Evolutionary conservation across 2,113 vertebrate genomes (phyloP).

Genomic region (Rhodinocichla rosea): DNA sequence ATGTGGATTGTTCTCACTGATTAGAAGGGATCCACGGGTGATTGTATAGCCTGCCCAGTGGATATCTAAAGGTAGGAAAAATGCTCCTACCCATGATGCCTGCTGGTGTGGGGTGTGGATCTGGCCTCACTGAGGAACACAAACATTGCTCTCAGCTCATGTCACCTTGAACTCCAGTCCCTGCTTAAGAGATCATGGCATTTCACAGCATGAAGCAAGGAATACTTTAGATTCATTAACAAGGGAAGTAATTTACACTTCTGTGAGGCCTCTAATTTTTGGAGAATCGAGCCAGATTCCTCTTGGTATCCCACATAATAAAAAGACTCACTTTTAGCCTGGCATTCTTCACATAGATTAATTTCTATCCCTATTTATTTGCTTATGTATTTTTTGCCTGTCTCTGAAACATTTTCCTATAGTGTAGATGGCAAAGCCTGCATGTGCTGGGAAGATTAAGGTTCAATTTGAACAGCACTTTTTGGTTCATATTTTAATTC

Average conservation of each 20-base stretch:
- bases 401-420: background rate
- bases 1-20: background rate
- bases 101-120: background rate
- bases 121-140: background rate
- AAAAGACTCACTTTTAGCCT: background rate
- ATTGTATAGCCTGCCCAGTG: background rate
- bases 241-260: background rate
- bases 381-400: background rate
- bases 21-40: background rate
- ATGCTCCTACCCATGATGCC: accelerated
- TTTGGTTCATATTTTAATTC: background rate
- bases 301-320: background rate
- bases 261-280: background rate
- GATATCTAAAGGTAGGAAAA: background rate
- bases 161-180: background rate
- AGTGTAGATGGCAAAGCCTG: background rate
- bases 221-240: background rate
- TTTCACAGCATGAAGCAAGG: background rate
- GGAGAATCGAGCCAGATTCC: background rate
- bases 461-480: background rate
- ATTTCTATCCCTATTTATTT: background rate
- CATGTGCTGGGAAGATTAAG: background rate
- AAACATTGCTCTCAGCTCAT: background rate
- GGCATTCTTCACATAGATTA: background rate
- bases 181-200: background rate